Evolutionary conservation across 2,797 vertebrate genomes (phyloP).

Genomic region (Dicrostonyx torquatus): DNA sequence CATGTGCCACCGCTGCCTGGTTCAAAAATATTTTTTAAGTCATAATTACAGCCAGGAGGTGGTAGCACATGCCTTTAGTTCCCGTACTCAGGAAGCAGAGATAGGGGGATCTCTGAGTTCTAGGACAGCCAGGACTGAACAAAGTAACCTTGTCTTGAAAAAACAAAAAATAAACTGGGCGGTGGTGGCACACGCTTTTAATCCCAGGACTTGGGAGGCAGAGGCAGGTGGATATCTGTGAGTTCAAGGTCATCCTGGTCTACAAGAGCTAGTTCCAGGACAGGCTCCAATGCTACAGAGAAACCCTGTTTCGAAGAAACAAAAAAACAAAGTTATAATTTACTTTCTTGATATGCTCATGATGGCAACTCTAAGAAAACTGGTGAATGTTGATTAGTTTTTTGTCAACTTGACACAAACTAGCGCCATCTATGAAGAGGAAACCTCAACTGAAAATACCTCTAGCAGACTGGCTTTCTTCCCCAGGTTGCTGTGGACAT

Average conservation of each 20-base stretch:
- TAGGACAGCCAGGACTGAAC: neutral
- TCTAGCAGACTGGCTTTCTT: neutral
- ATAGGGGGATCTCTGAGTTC: neutral
- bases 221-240: neutral
- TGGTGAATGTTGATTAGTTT: neutral
- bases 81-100: neutral
- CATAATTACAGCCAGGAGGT: neutral
- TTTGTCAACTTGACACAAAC: neutral
- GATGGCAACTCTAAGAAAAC: neutral
- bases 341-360: constrained; percentile 9
- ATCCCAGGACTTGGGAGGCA: neutral
- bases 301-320: neutral
- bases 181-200: neutral
- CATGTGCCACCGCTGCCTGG: too few species aligned
- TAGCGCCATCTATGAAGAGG: neutral
- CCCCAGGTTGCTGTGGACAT: neutral
- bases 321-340: neutral
- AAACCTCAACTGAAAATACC: neutral
- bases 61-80: neutral
- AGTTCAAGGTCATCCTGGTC: neutral
- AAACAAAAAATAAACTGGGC: neutral
- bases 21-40: neutral
- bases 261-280: neutral
- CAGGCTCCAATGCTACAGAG: neutral
- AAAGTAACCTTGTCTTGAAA: neutral